A percentile compares a stretch with the other conserved stretches of the same genome.
Evolutionary conservation across 2,888 invertebrate genomes (phyloP).

Genomic region (Drosophila cognata): DNA sequence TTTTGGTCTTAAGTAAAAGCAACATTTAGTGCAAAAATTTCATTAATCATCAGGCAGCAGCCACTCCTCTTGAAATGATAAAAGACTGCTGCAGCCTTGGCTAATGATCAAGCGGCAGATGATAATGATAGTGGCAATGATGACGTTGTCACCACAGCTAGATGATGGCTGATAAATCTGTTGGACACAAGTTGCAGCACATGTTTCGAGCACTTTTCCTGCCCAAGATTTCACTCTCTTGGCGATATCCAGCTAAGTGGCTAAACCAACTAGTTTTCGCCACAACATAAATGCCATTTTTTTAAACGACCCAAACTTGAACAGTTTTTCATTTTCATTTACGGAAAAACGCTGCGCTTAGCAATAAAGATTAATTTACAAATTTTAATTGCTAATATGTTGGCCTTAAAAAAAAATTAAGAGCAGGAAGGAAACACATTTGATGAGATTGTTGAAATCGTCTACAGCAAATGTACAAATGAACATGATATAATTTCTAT

Average conservation of each 20-base stretch:
- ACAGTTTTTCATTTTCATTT: constrained; percentile 68
- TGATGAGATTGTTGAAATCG: constrained; percentile 31
- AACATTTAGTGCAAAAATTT: constrained; percentile 61
- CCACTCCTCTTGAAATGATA: constrained; percentile 53
- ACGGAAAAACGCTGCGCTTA: constrained; percentile 59
- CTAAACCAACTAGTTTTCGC: constrained; percentile 58
- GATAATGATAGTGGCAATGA: constrained; percentile 22
- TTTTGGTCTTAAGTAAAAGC: constrained; percentile 59
- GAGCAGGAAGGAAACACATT: constrained; percentile 36
- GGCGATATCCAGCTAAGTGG: constrained; percentile 47
- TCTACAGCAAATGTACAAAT: neutral
- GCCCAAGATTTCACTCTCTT: constrained; percentile 70
- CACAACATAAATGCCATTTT: constrained; percentile 50
- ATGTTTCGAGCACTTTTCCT: constrained; percentile 71
- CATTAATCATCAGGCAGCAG: constrained; percentile 64
- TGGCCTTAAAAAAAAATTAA: constrained; percentile 25
- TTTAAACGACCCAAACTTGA: constrained; percentile 43
- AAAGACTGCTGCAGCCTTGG: constrained; percentile 57
- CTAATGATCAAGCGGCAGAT: constrained; percentile 51
- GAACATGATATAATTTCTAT: neutral
- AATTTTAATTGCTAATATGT: constrained; percentile 47
- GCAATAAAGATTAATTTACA: constrained; percentile 12
- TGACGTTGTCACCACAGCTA: constrained; percentile 26
- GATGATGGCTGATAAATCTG: constrained; percentile 50
- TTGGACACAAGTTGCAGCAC: constrained; percentile 58